These are phyloP conservation scores for Sipha flava DNA, from an alignment of 1,140 invertebrate genomes.

Conservation along the genomic window DNA sequence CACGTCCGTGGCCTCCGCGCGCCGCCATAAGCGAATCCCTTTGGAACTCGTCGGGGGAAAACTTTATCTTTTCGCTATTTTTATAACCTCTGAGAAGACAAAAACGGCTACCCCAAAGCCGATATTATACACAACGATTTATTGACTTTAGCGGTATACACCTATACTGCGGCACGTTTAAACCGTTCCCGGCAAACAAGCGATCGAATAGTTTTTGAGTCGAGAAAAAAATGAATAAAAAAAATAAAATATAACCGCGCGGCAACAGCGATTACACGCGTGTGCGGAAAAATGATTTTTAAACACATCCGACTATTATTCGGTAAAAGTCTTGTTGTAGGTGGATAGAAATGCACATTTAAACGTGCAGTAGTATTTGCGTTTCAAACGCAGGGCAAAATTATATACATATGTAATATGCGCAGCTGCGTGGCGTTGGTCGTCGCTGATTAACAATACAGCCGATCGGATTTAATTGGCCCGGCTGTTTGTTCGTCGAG, in stretches of 20 bases:
- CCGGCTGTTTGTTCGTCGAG: not conserved
- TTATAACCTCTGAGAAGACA: conserved; percentile 3
- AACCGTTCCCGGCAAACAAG: not conserved
- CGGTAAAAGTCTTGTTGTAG: too few species aligned
- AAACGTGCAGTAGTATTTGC: too few species aligned
- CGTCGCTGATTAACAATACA: not conserved
- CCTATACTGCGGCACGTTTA: not conserved
- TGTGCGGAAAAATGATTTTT: too few species aligned
- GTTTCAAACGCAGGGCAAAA: too few species aligned
- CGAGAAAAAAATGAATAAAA: too few species aligned
- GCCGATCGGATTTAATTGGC: not conserved
- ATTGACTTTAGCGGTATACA: too few species aligned
- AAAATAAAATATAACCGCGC: too few species aligned
- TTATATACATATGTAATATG: too few species aligned
- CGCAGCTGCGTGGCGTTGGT: too few species aligned
- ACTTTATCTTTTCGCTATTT: conserved; percentile 16
- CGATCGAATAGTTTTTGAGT: not conserved
- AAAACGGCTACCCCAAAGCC: not conserved
- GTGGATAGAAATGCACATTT: too few species aligned
- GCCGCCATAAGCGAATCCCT: not conserved
- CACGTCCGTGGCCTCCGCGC: not conserved
- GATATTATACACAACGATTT: not conserved
- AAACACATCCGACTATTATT: too few species aligned
- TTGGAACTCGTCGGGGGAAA: not conserved
- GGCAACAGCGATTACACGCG: too few species aligned